phyloP scores from a whole-genome alignment of 2,113 vertebrate genomes.

The Microtus ochrogaster region DNA sequence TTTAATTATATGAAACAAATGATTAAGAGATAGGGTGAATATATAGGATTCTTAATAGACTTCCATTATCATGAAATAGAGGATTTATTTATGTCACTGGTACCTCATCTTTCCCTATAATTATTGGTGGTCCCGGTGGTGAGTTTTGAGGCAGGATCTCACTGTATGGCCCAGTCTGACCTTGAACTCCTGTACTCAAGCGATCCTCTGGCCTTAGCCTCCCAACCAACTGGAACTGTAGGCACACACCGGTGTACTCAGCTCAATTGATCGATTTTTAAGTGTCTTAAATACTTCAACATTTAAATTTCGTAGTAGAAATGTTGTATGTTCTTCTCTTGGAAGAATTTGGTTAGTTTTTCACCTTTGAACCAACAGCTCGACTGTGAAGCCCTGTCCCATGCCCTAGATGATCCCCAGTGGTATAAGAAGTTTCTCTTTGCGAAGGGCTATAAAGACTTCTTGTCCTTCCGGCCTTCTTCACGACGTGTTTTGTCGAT shows the following conservation, averaged over 20 bases:
- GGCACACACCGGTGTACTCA: no score
- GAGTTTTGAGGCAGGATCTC: background rate
- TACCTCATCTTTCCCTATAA: background rate
- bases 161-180: background rate
- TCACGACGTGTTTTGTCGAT: conserved; percentile 79
- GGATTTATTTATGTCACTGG: conserved; percentile 29
- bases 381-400: conserved; percentile 72
- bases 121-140: background rate
- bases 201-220: background rate
- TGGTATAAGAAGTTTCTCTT: conserved; percentile 75
- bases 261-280: background rate
- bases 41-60: background rate
- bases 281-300: background rate
- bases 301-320: conserved; percentile 40
- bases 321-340: background rate
- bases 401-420: conserved; percentile 70
- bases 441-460: conserved; percentile 63
- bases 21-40: background rate
- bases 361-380: conserved; percentile 65
- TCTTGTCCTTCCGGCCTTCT: conserved; percentile 78
- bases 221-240: no score
- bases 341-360: conserved; percentile 19
- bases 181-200: background rate
- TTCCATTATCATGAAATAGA: background rate
- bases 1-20: conserved; percentile 25